These are phyloP conservation scores for Siderastrea siderea DNA, from an alignment of 92 coral and sea anemone genomes.

Conservation along the genomic window DNA sequence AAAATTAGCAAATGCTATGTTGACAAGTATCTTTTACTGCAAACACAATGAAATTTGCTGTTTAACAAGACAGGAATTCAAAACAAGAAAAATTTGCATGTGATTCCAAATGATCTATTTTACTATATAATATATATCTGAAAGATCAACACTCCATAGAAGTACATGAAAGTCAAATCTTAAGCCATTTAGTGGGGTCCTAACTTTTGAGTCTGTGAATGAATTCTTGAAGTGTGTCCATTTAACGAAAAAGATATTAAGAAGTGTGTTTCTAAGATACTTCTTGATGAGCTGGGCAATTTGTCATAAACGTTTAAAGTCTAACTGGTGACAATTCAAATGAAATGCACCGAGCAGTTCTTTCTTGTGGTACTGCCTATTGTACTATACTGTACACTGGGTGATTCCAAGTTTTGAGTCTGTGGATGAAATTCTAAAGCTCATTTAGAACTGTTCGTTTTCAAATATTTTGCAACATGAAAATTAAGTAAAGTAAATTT, in stretches of 20 bases:
- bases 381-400: too few species aligned
- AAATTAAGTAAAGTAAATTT: too few species aligned
- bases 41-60: neutral
- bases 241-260: neutral
- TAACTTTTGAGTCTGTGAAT: neutral
- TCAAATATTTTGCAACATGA: too few species aligned
- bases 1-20: neutral
- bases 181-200: neutral
- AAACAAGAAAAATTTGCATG: conserved; percentile 19
- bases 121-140: too few species aligned
- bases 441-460: too few species aligned
- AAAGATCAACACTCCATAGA: neutral
- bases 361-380: too few species aligned
- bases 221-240: neutral
- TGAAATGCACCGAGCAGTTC: neutral
- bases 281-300: too few species aligned
- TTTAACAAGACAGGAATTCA: neutral
- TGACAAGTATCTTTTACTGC: neutral
- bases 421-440: too few species aligned
- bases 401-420: too few species aligned
- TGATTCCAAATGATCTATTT: neutral
- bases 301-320: neutral
- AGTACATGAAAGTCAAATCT: neutral
- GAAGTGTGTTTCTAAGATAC: too few species aligned
- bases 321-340: neutral